A percentile compares a stretch with the other conserved stretches of the same genome.
Evolutionary conservation across 1,140 invertebrate genomes (phyloP).

Genomic region (Bombus superbus): DNA sequence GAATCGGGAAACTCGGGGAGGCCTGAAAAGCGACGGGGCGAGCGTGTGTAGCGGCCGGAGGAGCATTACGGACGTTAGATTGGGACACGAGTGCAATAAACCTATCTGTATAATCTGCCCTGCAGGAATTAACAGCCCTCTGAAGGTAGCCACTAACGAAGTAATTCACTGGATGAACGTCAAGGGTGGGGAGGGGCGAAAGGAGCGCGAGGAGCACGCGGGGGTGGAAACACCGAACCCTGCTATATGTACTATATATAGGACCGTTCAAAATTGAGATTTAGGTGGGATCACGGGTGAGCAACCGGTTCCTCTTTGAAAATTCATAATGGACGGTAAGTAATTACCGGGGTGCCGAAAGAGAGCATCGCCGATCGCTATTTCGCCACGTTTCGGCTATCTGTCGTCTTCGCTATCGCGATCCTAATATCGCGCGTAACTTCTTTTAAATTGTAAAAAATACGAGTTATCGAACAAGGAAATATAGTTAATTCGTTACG

Average conservation of each 20-base stretch:
- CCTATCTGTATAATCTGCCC: conserved; percentile 84
- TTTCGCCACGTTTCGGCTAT: background rate
- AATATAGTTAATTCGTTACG: no score
- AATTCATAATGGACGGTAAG: conserved; percentile 52
- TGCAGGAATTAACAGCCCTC: conserved; percentile 84
- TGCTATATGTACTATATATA: conserved; percentile 41
- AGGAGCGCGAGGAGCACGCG: conserved; percentile 8
- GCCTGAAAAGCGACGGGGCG: conserved; percentile 54
- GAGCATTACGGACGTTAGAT: conserved; percentile 83
- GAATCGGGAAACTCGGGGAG: conserved; percentile 29
- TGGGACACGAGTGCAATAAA: conserved; percentile 84
- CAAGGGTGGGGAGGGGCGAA: conserved; percentile 58
- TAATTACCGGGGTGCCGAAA: conserved; percentile 43
- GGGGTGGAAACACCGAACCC: conserved; percentile 44
- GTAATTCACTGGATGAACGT: conserved; percentile 84
- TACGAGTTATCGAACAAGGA: no score
- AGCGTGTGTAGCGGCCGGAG: conserved; percentile 66
- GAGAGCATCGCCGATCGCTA: background rate
- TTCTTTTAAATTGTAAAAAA: background rate
- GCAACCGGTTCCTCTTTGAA: conserved; percentile 50
- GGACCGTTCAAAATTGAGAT: conserved; percentile 79
- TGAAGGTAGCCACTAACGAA: conserved; percentile 84
- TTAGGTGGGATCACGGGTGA: conserved; percentile 78
- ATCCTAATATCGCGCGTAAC: background rate
- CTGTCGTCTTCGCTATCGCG: no score